These are phyloP conservation scores for Chrysoperla carnea DNA, from an alignment of 1,140 invertebrate species.

Conservation along the genomic window DNA sequence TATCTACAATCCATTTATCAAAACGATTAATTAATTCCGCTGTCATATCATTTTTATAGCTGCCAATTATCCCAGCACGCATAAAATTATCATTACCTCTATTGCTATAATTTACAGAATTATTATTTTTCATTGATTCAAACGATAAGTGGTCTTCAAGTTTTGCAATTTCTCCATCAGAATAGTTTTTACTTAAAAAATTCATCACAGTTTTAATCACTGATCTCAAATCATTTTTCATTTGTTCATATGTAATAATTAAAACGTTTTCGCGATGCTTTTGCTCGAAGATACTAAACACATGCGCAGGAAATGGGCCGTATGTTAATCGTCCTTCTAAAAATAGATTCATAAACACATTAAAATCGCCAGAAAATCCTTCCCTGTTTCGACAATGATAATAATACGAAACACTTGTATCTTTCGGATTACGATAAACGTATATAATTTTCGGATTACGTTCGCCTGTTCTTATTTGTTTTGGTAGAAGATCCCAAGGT, in stretches of 20 bases:
- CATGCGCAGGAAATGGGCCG: conserved; percentile 39
- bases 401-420: conserved; percentile 59
- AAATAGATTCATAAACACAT: conserved; percentile 44
- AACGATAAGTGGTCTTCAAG: conserved; percentile 42
- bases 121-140: conserved; percentile 51
- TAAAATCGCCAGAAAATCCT: conserved; percentile 38
- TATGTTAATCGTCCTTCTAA: conserved; percentile 26
- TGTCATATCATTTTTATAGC: conserved; percentile 60
- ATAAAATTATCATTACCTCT: conserved; percentile 33
- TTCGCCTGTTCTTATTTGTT: conserved; percentile 26
- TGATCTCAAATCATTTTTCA: conserved; percentile 39
- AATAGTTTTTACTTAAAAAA: conserved; percentile 34
- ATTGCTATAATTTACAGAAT: conserved; percentile 41
- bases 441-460: conserved; percentile 50
- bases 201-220: conserved; percentile 35
- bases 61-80: conserved; percentile 39
- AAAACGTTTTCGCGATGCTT: conserved; percentile 33
- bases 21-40: conserved; percentile 46
- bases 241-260: conserved; percentile 45
- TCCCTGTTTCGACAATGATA: conserved; percentile 45
- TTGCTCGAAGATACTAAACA: conserved; percentile 35
- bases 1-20: conserved; percentile 50
- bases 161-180: conserved; percentile 26
- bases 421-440: conserved; percentile 62
- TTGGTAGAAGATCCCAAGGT: conserved; percentile 43